Conservation (phyloP, 2,797 vertebrate genomes). For the Australoheros facetus region DNA sequence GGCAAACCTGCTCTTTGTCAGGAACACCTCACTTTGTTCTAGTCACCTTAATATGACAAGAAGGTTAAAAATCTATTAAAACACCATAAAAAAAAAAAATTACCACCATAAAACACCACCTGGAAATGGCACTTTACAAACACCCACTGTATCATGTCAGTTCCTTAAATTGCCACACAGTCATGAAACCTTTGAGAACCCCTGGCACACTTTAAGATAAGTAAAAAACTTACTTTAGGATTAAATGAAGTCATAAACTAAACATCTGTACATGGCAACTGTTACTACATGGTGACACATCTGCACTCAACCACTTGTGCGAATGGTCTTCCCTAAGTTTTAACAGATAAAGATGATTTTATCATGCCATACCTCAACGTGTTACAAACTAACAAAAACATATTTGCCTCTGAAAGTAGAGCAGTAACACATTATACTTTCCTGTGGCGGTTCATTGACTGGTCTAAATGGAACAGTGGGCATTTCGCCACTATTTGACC, state of each 20-base stretch:
- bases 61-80: neutral
- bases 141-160: neutral
- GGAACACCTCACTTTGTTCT: fast-evolving
- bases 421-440: neutral
- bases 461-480: constrained; percentile 8
- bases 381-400: neutral
- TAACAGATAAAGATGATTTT: neutral
- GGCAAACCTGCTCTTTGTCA: neutral
- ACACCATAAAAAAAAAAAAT: neutral
- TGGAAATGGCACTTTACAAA: neutral
- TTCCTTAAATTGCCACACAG: neutral
- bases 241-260: neutral
- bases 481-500: neutral
- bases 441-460: constrained; percentile 4
- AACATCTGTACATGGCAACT: neutral
- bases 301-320: neutral
- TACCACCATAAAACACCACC: neutral
- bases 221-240: fast-evolving
- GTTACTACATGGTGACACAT: neutral
- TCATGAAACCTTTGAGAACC: too few relatives aligned
- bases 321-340: neutral
- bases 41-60: neutral
- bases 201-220: neutral
- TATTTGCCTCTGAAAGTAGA: neutral
- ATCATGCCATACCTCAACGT: neutral